A percentile compares a stretch with the other conserved stretches of the same genome.
Conservation (phyloP, 2,113 vertebrate species). For the Rhabdornis inornatus region DNA sequence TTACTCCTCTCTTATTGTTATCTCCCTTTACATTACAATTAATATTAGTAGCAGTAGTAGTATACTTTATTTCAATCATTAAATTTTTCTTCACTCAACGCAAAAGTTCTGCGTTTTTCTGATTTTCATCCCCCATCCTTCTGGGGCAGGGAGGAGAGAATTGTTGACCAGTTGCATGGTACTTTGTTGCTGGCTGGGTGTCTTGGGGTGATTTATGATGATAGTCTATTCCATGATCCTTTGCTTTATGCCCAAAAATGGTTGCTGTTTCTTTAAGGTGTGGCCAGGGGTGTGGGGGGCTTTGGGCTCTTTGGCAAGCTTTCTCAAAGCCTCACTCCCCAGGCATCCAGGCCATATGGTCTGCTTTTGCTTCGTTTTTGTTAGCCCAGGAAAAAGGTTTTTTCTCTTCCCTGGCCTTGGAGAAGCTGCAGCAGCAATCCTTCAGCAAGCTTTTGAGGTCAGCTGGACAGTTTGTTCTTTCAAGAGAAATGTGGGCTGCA, state of each 20-base stretch:
- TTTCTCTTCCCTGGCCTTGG: background rate
- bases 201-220: background rate
- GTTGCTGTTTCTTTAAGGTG: background rate
- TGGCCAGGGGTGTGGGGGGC: too few species aligned
- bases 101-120: background rate
- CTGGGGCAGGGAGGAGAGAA: background rate
- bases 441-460: background rate
- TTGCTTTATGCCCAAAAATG: background rate
- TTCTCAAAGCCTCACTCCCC: background rate
- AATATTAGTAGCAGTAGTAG: background rate
- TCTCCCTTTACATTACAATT: background rate
- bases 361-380: background rate
- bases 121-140: background rate
- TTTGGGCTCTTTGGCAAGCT: background rate
- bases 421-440: background rate
- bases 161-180: background rate
- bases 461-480: background rate
- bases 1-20: background rate
- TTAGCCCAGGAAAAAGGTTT: background rate
- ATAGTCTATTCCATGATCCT: background rate
- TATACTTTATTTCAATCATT: background rate
- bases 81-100: background rate
- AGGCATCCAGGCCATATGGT: rapidly evolving
- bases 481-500: background rate
- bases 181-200: background rate